Evolutionary conservation across 2,888 invertebrate genomes (phyloP), one percentile per base, ranked within the genome.

Genomic region (Unio pictorum): DNA sequence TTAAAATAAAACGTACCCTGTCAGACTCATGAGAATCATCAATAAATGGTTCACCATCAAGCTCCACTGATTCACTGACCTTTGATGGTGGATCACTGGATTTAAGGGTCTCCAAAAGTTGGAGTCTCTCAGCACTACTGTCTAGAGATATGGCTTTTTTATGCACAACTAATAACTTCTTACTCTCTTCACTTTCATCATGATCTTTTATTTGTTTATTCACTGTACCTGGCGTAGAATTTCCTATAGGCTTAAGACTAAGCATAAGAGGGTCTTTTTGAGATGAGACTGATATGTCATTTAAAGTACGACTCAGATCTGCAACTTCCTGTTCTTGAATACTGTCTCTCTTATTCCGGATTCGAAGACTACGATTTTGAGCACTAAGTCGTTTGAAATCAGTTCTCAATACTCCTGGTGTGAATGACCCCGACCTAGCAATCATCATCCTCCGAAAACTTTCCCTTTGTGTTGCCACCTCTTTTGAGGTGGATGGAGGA

Each of bases 391-490:
- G 66, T 65, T 70, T 67, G 7, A 73, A 71, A 61, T 75, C 71
- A 61, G 69, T 70, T 54, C 71, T 70, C 23, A 79, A 56, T 1
- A 73, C 72, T 55, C 73, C 78, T 0, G 79, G 80, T n/a, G 78
- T 80, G 55, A 76, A 76, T 55, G 81, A 81, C 7, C 81, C 79
- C 26, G 84, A 78, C 60, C 84, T 78, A 23, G 85, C 85, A 55
- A 87, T 87, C 84, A 84, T 82, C 81, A 84, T 80, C 28, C 85
- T 74, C 1, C 84, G 75, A 69, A 87, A 87, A 65, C 87, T 86
- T 75, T 87, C 86, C 56, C 86, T 74, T 45, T 83, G 71, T 45
- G 84, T 84, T 5, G 84, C 85, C 18, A 86, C 84, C 62, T 87
- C 86, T 73, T 85, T 86, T 2, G 84, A 82, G 34, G 81, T 84